Percentiles rank a stretch among this genome's conserved stretches.
phyloP scores from a whole-genome alignment of 2,113 vertebrate species.

The Pterocles gutturalis region DNA sequence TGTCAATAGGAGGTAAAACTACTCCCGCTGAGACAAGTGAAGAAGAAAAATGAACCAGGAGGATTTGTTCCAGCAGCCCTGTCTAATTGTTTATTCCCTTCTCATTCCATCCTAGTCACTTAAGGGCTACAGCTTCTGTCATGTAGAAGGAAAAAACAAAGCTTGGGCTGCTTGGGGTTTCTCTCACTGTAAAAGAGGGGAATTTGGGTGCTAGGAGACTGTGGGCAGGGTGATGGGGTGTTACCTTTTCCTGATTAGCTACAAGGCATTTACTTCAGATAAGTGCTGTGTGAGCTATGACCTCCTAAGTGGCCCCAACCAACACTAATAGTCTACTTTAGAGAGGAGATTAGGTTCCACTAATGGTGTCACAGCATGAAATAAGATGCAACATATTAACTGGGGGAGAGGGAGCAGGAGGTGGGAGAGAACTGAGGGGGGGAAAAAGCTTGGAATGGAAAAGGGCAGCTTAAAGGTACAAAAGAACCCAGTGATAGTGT shows the following conservation, averaged over 20 bases:
- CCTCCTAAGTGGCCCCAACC: constrained; percentile 59
- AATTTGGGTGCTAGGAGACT: not conserved
- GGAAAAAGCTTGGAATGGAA: not conserved
- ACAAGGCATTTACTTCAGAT: constrained; percentile 58
- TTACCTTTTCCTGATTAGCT: constrained; percentile 60
- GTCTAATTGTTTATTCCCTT: constrained; percentile 69
- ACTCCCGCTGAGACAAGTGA: constrained; percentile 83
- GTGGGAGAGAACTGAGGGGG: not conserved
- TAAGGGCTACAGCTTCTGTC: constrained; percentile 57
- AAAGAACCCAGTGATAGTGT: not conserved
- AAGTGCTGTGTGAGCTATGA: constrained; percentile 55
- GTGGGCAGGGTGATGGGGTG: not conserved
- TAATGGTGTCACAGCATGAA: constrained; percentile 71
- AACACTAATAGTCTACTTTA: constrained; percentile 56
- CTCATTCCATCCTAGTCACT: constrained; percentile 57
- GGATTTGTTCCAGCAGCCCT: constrained; percentile 79
- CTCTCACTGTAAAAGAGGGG: constrained; percentile 21
- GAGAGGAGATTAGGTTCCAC: constrained; percentile 58
- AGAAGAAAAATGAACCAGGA: constrained; percentile 84
- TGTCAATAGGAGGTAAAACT: constrained; percentile 79
- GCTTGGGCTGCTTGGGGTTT: not conserved
- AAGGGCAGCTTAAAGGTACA: not conserved
- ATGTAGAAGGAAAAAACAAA: constrained; percentile 39
- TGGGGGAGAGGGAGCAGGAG: not conserved
- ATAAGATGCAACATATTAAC: constrained; percentile 47